Base-by-base conservation (phyloP, 2,113 vertebrate species). In the Ctenomys sociabilis region DNA sequence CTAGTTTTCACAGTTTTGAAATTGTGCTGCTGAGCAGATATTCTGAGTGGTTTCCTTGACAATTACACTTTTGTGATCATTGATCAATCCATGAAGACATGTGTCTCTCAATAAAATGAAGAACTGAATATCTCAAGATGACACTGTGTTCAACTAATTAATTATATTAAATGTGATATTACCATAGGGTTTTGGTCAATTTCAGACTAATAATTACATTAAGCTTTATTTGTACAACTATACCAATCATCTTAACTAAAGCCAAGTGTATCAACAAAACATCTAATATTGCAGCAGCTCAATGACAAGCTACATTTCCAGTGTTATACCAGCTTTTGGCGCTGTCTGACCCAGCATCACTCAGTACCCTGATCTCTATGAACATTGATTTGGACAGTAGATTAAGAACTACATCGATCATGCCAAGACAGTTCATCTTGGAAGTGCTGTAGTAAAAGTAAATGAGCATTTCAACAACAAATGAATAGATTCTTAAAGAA, bases 31-130 rank as follows among this genome's bases (percentile, higher is more conserved):
- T 92, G 91, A 88, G 77, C 59, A 90, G 43, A 80, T 83, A 37
- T 40, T 90, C 30, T 72, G 59, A 61, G 83, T 54, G 70, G 82
- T 97, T 93, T 72, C 54, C 88, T 97, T 84, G 85, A 96, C 88
- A 91, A 92, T 91, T 57, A 37, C 3, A 57, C 49, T 78, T 95
- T 84, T 24, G 85, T 75, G 90, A 82, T 28, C 68, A 89, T 1
- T 81, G 70, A 97, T 30, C 40, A 64, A 97, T 30, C 49, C 88
- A 92, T 94, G 75, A 93, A 90, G 52, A 72, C 17, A 85, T 81
- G 84, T 45, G 26, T 95, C 94, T 40, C 45, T 24, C 90, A 84
- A 72, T 49, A 92, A 95, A 84, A 80, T 37, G 43, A 75, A 92
- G 77, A 30, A 68, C 28, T 68, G 6, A n/a, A 22, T 45, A 54